These are phyloP conservation scores for Sinodicranocentrus sp. DNA, from an alignment of 2,888 invertebrate species.

Conservation along the genomic window DNA sequence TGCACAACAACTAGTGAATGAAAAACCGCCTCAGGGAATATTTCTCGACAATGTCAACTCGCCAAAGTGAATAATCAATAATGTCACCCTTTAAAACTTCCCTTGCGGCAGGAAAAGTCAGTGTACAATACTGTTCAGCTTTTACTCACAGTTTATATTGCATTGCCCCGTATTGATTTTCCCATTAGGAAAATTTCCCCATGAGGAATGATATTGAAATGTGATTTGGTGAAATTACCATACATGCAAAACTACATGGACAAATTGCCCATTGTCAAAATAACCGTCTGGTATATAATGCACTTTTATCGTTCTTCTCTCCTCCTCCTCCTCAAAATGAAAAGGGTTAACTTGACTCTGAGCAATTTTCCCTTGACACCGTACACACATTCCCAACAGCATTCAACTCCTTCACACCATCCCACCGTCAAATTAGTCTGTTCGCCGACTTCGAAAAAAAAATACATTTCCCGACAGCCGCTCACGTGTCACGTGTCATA, in stretches of 20 bases:
- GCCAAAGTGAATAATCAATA: slow-evolving; percentile 57
- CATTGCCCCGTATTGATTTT: slow-evolving; percentile 40
- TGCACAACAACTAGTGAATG: too few relatives aligned
- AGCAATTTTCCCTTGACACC: slow-evolving; percentile 30
- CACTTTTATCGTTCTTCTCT: background rate
- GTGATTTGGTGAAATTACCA: slow-evolving; percentile 47
- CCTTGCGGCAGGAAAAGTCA: slow-evolving; percentile 6
- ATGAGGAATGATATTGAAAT: slow-evolving; percentile 53
- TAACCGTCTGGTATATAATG: background rate
- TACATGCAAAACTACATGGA: slow-evolving; percentile 11
- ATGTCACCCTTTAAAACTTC: slow-evolving; percentile 32
- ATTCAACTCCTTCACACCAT: slow-evolving; percentile 22
- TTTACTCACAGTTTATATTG: background rate
- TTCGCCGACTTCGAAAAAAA: slow-evolving; percentile 13
- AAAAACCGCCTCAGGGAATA: slow-evolving; percentile 44
- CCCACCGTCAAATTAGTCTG: slow-evolving; percentile 38
- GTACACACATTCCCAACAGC: background rate
- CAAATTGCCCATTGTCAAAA: slow-evolving; percentile 51
- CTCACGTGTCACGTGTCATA: slow-evolving; percentile 71
- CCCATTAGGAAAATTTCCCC: slow-evolving; percentile 46
- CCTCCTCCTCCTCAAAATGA: background rate
- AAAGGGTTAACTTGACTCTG: slow-evolving; percentile 33
- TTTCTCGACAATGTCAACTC: slow-evolving; percentile 31
- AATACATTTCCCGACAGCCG: slow-evolving; percentile 56
- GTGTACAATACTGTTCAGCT: background rate